phyloP scores from a whole-genome alignment of 2,888 invertebrate genomes.

The Tolmerus cingulatus region DNA sequence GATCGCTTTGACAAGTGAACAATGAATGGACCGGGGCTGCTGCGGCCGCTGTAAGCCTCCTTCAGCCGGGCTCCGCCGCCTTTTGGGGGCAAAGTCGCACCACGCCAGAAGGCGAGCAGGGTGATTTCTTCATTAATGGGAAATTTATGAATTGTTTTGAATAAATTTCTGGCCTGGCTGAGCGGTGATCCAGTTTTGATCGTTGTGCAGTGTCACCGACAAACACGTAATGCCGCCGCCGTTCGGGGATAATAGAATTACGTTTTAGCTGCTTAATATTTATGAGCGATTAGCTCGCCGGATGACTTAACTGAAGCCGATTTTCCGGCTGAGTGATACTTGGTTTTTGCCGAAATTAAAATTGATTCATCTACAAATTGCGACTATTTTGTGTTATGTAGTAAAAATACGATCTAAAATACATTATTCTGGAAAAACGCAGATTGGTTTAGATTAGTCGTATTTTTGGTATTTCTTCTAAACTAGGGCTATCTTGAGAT shows the following conservation, averaged over 20 bases:
- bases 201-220: background rate
- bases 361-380: background rate
- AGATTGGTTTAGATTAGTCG: background rate
- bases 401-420: too few relatives aligned
- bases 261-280: slow-evolving; percentile 1
- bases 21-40: background rate
- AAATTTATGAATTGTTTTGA: slow-evolving; percentile 3
- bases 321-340: background rate
- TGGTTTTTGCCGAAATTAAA: background rate
- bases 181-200: slow-evolving; percentile 22
- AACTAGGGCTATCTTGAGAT: too few relatives aligned
- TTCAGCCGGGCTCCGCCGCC: background rate
- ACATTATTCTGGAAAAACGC: background rate
- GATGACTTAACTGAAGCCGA: background rate
- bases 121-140: slow-evolving; percentile 26
- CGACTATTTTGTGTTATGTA: background rate
- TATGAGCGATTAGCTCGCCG: background rate
- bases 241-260: background rate
- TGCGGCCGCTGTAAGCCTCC: background rate
- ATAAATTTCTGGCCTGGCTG: slow-evolving; percentile 6
- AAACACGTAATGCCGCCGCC: slow-evolving; percentile 1
- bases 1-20: slow-evolving; percentile 9
- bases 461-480: background rate
- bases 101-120: background rate
- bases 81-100: background rate